phyloP scores from a whole-genome alignment of 2,888 invertebrate genomes.

The Furcula furcula region DNA sequence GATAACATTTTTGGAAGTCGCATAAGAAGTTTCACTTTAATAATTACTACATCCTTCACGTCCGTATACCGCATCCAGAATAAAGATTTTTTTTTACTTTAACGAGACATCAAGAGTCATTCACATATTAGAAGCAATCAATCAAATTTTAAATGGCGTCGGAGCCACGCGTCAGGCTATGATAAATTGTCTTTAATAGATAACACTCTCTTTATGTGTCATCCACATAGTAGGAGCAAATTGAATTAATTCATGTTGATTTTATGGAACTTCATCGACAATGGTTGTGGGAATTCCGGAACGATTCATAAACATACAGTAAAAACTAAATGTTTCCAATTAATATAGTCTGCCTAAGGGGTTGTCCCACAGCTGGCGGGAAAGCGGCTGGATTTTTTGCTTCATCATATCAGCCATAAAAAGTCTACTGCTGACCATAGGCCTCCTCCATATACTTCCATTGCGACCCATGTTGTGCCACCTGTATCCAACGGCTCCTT shows the following conservation, averaged over 20 bases:
- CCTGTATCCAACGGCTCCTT: too few relatives aligned
- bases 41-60: too few relatives aligned
- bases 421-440: too few relatives aligned
- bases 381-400: too few relatives aligned
- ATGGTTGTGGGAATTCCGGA: constrained; percentile 23
- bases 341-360: too few relatives aligned
- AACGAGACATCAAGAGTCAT: constrained; percentile 25
- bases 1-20: too few relatives aligned
- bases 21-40: too few relatives aligned
- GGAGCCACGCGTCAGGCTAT: constrained; percentile 47
- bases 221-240: constrained; percentile 35
- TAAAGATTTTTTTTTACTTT: constrained; percentile 7
- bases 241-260: constrained; percentile 51
- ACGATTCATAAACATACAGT: background rate
- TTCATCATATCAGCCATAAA: too few relatives aligned
- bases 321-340: background rate
- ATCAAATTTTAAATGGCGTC: constrained; percentile 65
- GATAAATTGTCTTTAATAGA: constrained; percentile 73
- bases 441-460: too few relatives aligned
- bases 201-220: constrained; percentile 25
- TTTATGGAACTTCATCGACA: constrained; percentile 37
- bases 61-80: constrained; percentile 3
- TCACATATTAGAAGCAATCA: constrained; percentile 52
- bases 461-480: too few relatives aligned
- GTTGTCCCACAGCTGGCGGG: too few relatives aligned